Evolutionary conservation across 2,113 vertebrate species (phyloP), one percentile per base, ranked within the genome.

Genomic region (Rhabdornis inornatus): DNA sequence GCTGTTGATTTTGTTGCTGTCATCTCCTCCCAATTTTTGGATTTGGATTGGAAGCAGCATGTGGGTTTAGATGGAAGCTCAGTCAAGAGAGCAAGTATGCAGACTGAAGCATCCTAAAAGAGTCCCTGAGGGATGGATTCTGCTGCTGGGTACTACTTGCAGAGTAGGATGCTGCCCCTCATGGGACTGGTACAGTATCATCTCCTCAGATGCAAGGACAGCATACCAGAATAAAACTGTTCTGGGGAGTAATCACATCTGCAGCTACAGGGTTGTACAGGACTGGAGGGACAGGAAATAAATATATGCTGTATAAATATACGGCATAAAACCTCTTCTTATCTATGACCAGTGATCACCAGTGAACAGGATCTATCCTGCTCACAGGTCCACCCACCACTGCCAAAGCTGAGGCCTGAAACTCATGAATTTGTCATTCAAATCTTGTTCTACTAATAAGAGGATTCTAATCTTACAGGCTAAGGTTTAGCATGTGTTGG

Each of bases 1-100:
- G 14, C 15, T 52, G 50, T 52, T 65, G 5, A 49, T 69, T 44
- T 27, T 4, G 10, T 69, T 90, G 24, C 66, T 87, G 25, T 3
- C 15, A 37, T 47, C 82, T 90, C 77, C 74, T 95, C 35, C 24
- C 27, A 31, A 10, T 69, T 81, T 22, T 94, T 94, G 79, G 53
- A 57, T 86, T 84, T 60, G n/a, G 70, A 63, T 55, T 70, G 30
- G 74, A 94, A 87, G 50, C 42, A 70, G 45, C 5, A 2, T 33
- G 28, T 40, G 45, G 11, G 42, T 95, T 74, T 61, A 74, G 28
- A 37, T 6, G 49, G 39, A 72, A 45, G n/a, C 6, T 80, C 30
- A 52, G 68, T 39, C 4, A 3, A 49, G 50, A 28, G 44, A 71
- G 31, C 0, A 0, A 7, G 13, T 30, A 77, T 27, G 24, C 39